Conservation (phyloP, 2,113 vertebrate genomes). For the Silurus asotus region DNA sequence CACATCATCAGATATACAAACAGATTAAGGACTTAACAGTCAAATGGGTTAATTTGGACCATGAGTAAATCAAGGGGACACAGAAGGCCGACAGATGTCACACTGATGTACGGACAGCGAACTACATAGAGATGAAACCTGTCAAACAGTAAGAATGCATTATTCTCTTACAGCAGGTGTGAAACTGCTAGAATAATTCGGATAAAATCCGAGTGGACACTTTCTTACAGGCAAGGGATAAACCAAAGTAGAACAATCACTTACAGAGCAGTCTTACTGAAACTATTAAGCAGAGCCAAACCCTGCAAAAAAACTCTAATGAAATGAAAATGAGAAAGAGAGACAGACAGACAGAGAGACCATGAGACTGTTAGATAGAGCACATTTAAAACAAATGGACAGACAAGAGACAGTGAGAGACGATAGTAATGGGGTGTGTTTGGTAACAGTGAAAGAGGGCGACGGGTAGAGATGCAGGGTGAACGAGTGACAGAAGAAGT, state of each 20-base stretch:
- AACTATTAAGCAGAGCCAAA: conserved; percentile 27
- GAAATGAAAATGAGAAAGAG: neutral
- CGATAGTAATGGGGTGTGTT: conserved; percentile 13
- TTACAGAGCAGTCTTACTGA: conserved; percentile 13
- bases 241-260: neutral
- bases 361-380: neutral
- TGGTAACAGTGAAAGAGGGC: conserved; percentile 3
- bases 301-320: conserved; percentile 31
- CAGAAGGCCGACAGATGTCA: neutral
- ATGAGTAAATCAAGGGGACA: neutral
- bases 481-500: conserved; percentile 11
- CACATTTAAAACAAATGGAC: conserved; percentile 7
- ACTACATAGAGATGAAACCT: conserved; percentile 16
- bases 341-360: neutral
- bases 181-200: neutral
- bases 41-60: neutral
- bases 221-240: conserved; percentile 8
- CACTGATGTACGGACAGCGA: conserved; percentile 16
- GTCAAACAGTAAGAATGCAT: conserved; percentile 4
- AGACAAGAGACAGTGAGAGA: conserved; percentile 5
- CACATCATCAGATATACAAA: conserved; percentile 10
- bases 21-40: conserved; percentile 21
- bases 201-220: neutral
- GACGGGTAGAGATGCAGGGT: conserved; percentile 1
- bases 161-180: conserved; percentile 7